Percentiles rank a stretch among this genome's conserved stretches.
Conservation (phyloP, 2,113 vertebrate genomes). For the Cisticola juncidis region DNA sequence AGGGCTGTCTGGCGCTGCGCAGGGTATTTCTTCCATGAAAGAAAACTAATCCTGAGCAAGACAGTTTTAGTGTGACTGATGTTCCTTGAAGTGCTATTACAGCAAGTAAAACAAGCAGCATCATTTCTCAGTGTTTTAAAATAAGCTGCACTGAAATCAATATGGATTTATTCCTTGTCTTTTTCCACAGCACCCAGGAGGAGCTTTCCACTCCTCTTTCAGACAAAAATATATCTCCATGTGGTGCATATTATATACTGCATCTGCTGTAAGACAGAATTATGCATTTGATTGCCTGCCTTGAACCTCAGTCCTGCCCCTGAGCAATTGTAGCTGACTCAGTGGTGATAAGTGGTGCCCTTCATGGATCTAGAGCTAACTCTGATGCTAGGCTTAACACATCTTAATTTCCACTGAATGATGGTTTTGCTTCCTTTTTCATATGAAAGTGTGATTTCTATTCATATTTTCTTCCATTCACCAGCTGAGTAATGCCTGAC, state of each 20-base stretch:
- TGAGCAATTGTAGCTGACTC: not conserved
- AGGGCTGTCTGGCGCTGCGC: slow-evolving; percentile 26
- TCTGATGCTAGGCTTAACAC: not conserved
- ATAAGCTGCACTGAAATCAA: slow-evolving; percentile 26
- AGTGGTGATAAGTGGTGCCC: not conserved
- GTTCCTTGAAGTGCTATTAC: slow-evolving; percentile 48
- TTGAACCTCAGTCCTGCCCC: not conserved
- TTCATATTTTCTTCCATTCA: not conserved
- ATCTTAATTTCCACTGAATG: not conserved
- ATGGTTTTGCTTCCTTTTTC: not conserved
- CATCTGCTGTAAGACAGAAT: not conserved
- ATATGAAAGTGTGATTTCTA: not conserved
- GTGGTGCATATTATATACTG: not conserved
- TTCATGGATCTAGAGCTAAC: not conserved
- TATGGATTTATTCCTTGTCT: slow-evolving; percentile 52
- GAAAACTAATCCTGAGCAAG: slow-evolving; percentile 33
- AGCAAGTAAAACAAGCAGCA: slow-evolving; percentile 46
- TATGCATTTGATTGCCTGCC: not conserved
- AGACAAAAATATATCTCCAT: slow-evolving; percentile 15
- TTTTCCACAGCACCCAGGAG: not conserved
- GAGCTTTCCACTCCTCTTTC: not conserved
- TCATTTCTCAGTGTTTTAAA: slow-evolving; percentile 45
- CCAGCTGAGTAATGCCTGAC: not conserved
- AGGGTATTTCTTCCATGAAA: not conserved
- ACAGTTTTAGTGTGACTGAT: slow-evolving; percentile 17